Evolutionary conservation across 2,113 vertebrate genomes (phyloP).

Genomic region (Ictalurus furcatus): DNA sequence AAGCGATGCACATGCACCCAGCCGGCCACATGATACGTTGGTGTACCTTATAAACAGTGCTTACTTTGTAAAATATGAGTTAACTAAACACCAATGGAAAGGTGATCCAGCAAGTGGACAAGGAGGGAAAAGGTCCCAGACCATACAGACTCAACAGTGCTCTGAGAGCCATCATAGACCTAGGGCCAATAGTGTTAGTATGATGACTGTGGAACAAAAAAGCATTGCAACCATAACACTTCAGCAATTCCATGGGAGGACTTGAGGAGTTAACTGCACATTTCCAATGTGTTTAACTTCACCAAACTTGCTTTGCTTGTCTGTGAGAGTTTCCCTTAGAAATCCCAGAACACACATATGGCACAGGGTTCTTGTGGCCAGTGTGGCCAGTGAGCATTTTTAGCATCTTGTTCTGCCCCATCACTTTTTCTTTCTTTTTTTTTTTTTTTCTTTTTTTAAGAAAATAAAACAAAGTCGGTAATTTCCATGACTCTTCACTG

Average conservation of each 20-base stretch:
- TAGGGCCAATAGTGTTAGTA: background rate
- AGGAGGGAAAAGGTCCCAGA: background rate
- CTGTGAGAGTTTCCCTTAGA: background rate
- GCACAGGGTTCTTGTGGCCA: background rate
- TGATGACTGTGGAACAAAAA: background rate
- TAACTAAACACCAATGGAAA: background rate
- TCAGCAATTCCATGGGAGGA: background rate
- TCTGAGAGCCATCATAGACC: background rate
- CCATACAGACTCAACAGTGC: background rate
- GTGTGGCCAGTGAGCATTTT: background rate
- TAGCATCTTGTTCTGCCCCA: background rate
- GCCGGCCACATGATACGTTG: too few species aligned
- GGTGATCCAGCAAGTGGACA: background rate
- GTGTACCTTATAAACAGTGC: background rate
- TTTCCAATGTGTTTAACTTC: background rate
- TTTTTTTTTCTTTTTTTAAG: background rate
- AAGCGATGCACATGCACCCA: too few species aligned
- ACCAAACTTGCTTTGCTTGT: background rate
- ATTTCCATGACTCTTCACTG: background rate
- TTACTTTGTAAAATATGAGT: background rate
- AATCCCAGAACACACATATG: background rate
- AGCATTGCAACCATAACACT: background rate
- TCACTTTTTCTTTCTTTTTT: background rate
- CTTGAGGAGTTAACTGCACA: background rate
- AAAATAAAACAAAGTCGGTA: background rate